phyloP scores from a whole-genome alignment of 1,140 invertebrate genomes.

The Colletes latitarsis region DNA sequence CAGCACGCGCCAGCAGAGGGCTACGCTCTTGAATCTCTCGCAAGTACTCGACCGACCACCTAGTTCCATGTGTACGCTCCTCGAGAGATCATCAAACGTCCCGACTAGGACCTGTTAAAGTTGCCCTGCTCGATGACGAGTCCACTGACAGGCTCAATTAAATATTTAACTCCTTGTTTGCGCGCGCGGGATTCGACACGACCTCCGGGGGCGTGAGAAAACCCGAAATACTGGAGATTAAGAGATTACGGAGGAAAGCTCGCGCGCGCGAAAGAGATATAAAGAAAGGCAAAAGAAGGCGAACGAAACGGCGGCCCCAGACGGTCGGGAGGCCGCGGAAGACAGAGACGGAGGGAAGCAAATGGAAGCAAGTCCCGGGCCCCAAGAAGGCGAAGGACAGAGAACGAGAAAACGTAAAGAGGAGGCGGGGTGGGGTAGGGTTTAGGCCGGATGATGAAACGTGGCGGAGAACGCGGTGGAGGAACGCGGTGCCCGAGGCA shows the following conservation, averaged over 20 bases:
- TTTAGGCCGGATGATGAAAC: constrained; percentile 60
- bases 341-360: neutral
- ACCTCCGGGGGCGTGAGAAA: neutral
- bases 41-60: no score
- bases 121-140: no score
- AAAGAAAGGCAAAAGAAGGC: constrained; percentile 3
- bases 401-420: constrained; percentile 12
- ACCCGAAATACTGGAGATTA: constrained; percentile 52
- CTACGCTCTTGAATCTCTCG: no score
- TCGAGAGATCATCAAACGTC: no score
- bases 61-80: no score
- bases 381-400: neutral
- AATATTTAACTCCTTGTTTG: no score
- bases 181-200: neutral
- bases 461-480: constrained; percentile 58
- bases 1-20: no score
- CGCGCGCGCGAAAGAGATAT: constrained; percentile 50
- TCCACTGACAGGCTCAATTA: no score
- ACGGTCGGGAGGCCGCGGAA: neutral
- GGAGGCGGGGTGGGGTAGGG: constrained; percentile 2
- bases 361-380: constrained; percentile 21
- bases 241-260: constrained; percentile 61
- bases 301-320: neutral
- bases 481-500: constrained; percentile 58
- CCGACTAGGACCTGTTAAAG: no score